Evolutionary conservation across 2,797 vertebrate species (phyloP).

Genomic region (Pantherophis vulpinus): DNA sequence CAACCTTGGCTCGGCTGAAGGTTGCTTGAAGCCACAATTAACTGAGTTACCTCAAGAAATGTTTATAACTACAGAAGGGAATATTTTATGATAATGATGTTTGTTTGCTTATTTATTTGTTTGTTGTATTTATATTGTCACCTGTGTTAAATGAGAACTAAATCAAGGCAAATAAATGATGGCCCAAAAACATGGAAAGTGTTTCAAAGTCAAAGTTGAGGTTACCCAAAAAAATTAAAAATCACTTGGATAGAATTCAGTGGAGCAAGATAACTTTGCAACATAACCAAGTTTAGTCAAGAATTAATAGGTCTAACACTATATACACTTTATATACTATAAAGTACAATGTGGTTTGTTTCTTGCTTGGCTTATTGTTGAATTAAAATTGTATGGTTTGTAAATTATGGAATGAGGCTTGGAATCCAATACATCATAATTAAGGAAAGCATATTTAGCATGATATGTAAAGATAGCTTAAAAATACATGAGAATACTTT

Average conservation of each 20-base stretch:
- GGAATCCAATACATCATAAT: not conserved
- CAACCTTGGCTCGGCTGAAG: not conserved
- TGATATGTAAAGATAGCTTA: not conserved
- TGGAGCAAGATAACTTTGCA: not conserved
- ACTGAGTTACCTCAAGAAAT: constrained; percentile 12
- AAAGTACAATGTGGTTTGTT: not conserved
- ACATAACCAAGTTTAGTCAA: not conserved
- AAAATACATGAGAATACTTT: not conserved
- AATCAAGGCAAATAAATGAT: not conserved
- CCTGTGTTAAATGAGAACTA: not conserved
- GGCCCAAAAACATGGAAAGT: not conserved
- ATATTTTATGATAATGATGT: not conserved
- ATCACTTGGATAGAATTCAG: not conserved
- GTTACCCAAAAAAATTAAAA: not conserved
- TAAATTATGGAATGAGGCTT: not conserved
- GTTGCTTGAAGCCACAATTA: not conserved
- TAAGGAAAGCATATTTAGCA: not conserved
- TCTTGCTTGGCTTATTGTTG: not conserved
- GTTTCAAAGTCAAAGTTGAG: not conserved
- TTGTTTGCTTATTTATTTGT: not conserved
- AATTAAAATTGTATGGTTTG: not conserved
- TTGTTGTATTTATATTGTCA: not conserved
- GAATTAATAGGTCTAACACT: not conserved
- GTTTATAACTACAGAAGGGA: not conserved
- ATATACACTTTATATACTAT: too few species aligned